A percentile compares a stretch with the other conserved stretches of the same genome.
Conservation (phyloP, 1,140 invertebrate genomes). For the Lasioglossum albipes region DNA sequence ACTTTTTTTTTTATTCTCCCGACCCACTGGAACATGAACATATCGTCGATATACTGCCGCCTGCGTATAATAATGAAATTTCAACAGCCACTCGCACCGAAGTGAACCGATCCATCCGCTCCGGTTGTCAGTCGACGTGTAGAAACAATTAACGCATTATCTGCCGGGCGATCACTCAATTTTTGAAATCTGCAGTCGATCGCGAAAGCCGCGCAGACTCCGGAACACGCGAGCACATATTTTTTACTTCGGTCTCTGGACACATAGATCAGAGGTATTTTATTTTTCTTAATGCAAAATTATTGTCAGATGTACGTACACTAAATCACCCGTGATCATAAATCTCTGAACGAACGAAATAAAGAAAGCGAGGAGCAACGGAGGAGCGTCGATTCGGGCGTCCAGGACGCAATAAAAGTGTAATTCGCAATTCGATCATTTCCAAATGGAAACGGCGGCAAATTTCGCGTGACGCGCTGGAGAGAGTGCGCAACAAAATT, state of each 20-base stretch:
- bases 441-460: background rate
- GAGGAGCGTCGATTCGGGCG: too few species aligned
- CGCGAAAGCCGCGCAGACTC: too few species aligned
- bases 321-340: too few species aligned
- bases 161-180: too few species aligned
- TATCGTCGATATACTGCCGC: conserved; percentile 31
- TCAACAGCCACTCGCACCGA: conserved; percentile 5
- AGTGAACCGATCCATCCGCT: background rate
- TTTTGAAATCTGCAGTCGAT: too few species aligned
- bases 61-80: conserved; percentile 42
- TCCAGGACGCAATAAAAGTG: background rate
- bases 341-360: too few species aligned
- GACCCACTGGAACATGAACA: conserved; percentile 37
- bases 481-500: background rate
- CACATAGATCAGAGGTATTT: too few species aligned
- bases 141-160: background rate
- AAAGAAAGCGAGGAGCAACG: too few species aligned
- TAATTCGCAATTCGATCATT: conserved; percentile 21
- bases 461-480: background rate
- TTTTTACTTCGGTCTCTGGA: too few species aligned
- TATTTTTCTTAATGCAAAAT: too few species aligned
- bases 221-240: too few species aligned
- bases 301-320: too few species aligned
- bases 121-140: background rate
- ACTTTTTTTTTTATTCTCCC: background rate